Evolutionary conservation across 1,140 invertebrate genomes (phyloP), one percentile per base, ranked within the genome.

Genomic region (Plectrocnemia conspersa): DNA sequence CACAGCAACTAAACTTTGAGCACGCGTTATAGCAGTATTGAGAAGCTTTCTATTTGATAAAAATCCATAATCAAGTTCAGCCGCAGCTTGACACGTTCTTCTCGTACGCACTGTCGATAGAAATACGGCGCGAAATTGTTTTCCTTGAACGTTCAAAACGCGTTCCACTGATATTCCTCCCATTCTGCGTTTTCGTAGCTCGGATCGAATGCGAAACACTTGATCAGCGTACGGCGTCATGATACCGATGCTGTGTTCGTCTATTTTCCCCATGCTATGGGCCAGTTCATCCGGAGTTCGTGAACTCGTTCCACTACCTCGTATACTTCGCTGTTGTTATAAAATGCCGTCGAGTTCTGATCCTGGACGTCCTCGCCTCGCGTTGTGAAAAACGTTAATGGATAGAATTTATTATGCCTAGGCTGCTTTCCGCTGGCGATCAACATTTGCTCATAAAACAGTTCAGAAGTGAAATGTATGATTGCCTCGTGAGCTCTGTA

Each of bases 91-190:
- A 67, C 87, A 91, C 1, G 85, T 88, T 46, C 82, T 75, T 35
- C 85, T 71, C 1, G 89, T 93, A 3, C 90, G 74, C 1, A 93
- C 90, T 0, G 89, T 91, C 16, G 87, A 91, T 27, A 93, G 72
- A 60, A 94, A 87, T 22, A 93, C 83, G 0, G 86, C 89, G 7
- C 88, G 77, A 65, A 93, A 94, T 69, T 93, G 89, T 68, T 93
- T 93, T 68, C 89, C 89, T 74, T 93, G 91, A 0, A 92, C 88
- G 72, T 93, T 93, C 0, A 91, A 73, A 7, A 93, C 89, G 54
- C 89, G 73, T 67, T 93, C 91, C 1, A 93, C 91, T 4, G 86
- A 88, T 23, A 93, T 84, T 32, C 85, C 83, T 50, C 79, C 79
- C 64, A 92, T 77, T 36, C 83, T 76, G 3, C 81, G 73, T 65